A percentile compares a stretch with the other conserved stretches of the same genome.
Conservation (phyloP, 2,113 vertebrate genomes). For the Platycercus adscitus region DNA sequence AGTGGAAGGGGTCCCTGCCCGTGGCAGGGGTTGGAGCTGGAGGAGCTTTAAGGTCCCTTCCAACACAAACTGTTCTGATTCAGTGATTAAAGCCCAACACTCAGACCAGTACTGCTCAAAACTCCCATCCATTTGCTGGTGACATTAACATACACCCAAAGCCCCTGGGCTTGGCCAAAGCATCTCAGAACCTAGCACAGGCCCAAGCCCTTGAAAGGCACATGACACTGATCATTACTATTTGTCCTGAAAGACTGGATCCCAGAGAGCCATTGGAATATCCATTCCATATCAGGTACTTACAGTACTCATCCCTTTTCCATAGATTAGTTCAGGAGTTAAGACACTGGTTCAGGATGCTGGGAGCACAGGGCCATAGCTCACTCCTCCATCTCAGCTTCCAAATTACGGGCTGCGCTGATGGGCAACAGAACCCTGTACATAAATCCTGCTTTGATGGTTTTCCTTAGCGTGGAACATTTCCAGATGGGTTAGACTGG, state of each 20-base stretch:
- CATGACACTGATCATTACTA: accelerated
- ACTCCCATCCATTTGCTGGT: too few species aligned
- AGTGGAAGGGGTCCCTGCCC: neutral
- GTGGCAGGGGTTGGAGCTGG: neutral
- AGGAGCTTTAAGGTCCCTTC: neutral
- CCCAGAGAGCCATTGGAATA: neutral
- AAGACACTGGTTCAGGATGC: accelerated
- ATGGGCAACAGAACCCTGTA: neutral
- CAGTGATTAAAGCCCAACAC: neutral
- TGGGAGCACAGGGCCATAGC: accelerated
- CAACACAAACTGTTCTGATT: neutral
- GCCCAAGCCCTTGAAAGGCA: neutral
- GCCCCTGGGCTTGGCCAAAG: too few species aligned
- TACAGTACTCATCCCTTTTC: neutral
- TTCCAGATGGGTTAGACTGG: neutral
- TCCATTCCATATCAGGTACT: too few species aligned
- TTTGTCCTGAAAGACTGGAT: neutral
- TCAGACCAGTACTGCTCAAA: accelerated
- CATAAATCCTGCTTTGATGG: neutral
- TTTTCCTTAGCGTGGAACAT: neutral
- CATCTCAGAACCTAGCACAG: accelerated
- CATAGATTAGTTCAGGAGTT: neutral
- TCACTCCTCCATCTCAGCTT: neutral
- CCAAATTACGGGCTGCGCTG: neutral
- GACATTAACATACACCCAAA: neutral